Conservation (phyloP, 2,113 vertebrate genomes). For the Hemiscyllium ocellatum region DNA sequence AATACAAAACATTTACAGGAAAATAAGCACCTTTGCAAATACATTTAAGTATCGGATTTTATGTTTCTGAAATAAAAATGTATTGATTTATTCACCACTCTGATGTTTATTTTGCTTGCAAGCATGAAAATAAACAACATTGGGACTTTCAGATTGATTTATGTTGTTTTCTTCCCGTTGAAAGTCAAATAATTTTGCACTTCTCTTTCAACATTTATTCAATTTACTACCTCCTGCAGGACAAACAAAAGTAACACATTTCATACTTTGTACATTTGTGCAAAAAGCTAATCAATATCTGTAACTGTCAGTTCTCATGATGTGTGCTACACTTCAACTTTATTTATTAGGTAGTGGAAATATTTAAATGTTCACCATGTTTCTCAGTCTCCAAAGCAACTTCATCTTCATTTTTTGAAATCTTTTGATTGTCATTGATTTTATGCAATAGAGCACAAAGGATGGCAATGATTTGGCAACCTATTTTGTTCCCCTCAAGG, state of each 20-base stretch:
- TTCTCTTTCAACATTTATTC: conserved; percentile 8
- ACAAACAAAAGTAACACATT: neutral
- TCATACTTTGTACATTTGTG: neutral
- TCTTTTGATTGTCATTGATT: neutral
- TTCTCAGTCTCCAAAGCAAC: neutral
- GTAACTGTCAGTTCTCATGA: neutral
- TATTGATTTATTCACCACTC: neutral
- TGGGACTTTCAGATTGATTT: neutral
- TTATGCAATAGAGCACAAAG: neutral
- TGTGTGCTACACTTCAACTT: neutral
- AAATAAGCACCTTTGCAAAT: neutral
- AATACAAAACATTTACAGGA: neutral
- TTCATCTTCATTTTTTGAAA: neutral
- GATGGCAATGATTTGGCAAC: neutral
- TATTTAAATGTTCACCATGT: neutral
- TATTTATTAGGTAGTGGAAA: neutral
- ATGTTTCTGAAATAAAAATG: neutral
- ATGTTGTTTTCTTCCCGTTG: neutral
- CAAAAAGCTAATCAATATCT: neutral
- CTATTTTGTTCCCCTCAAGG: neutral
- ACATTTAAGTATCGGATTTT: neutral
- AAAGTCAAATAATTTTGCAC: neutral
- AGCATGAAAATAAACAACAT: neutral
- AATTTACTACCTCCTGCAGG: neutral
- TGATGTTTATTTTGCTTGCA: neutral